Conservation (phyloP, 2,888 invertebrate genomes). For the Drosophila putrida region DNA sequence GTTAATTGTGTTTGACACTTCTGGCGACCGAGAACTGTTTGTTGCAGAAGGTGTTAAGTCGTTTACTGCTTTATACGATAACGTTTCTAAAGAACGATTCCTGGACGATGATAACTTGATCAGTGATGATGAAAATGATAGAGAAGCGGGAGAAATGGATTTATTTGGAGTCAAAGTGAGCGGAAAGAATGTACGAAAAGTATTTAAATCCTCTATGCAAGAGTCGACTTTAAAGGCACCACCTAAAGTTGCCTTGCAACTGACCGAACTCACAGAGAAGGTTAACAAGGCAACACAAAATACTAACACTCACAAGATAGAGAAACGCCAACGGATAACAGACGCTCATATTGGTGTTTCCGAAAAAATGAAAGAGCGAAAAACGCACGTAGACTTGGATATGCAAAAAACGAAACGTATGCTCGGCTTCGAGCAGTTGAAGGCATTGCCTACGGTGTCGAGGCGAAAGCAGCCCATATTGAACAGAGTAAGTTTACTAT, state of each 20-base stretch:
- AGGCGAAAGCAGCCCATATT: slow-evolving; percentile 86
- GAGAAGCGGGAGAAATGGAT: slow-evolving; percentile 66
- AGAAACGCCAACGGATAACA: slow-evolving; percentile 38
- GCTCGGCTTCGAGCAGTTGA: slow-evolving; percentile 87
- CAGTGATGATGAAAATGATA: slow-evolving; percentile 37
- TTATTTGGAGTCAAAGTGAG: slow-evolving; percentile 62
- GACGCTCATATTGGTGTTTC: slow-evolving; percentile 48
- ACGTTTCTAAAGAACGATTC: slow-evolving; percentile 1
- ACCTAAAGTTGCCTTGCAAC: slow-evolving; percentile 50
- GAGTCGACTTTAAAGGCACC: slow-evolving; percentile 41
- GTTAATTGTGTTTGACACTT: slow-evolving; percentile 79
- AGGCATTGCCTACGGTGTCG: slow-evolving; percentile 67
- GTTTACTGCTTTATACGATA: slow-evolving; percentile 28
- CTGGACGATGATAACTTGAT: slow-evolving; percentile 24
- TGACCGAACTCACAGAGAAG: slow-evolving; percentile 59
- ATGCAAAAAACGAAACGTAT: slow-evolving; percentile 65
- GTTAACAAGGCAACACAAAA: slow-evolving; percentile 65
- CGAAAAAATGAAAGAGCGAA: slow-evolving; percentile 32
- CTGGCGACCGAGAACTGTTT: slow-evolving; percentile 77
- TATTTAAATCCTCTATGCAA: slow-evolving; percentile 60
- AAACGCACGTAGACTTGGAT: slow-evolving; percentile 64
- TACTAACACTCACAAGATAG: slow-evolving; percentile 33
- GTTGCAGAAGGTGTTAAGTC: slow-evolving; percentile 3
- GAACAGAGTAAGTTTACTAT: slow-evolving; percentile 73
- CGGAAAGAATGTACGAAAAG: slow-evolving; percentile 61